Evolutionary conservation across 92 coral and sea anemone genomes (phyloP), one percentile per base, ranked within the genome.

Genomic region (Porites divaricata): DNA sequence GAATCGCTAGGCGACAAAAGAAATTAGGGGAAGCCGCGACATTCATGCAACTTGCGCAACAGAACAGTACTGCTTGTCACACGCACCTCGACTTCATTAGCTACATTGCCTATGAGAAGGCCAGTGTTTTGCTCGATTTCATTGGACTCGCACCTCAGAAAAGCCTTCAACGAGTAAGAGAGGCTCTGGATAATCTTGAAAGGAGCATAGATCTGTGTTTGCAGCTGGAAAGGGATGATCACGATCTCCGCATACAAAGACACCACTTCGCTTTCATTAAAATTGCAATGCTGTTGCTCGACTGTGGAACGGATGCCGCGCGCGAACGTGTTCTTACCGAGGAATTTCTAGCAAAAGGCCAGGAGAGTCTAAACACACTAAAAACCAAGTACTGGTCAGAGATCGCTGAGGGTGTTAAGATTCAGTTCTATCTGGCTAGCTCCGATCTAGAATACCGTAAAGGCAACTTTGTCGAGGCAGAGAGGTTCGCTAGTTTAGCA

Each of bases 371-470:
- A 28, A 70, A 71, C 20, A 72, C 79, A 2, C 21, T 91, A 50
- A 70, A 54, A 58, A 78, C 49, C 66, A 73, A 74, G 9, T 89
- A 74, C 81, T 86, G 92, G 88, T 45, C 72, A 17, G 78, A 89
- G 24, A 67, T 86, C 17, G 17, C 77, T 16, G 80, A 67, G 50
- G 75, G 84, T 25, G 72, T 77, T 10, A 58, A 28, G 20, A 41
- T 83, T 20, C 89, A 82, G 78, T 72, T 72, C 17, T 72, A 72
- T 21, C 67, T 82, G 19, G 95, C 91, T 14, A 85, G 76, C 8
- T 73, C 95, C 20, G 95, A 92, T 85, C 74, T 83, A 59, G 80
- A 86, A 73, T 92, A 78, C 64, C 86, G 93, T 64, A 62, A 53
- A 68, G 49, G 28, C 10, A 88, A 81, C 64, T 92, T 28, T 81